phyloP scores from a whole-genome alignment of 2,888 invertebrate genomes.

The Eristalinus aeneus region DNA sequence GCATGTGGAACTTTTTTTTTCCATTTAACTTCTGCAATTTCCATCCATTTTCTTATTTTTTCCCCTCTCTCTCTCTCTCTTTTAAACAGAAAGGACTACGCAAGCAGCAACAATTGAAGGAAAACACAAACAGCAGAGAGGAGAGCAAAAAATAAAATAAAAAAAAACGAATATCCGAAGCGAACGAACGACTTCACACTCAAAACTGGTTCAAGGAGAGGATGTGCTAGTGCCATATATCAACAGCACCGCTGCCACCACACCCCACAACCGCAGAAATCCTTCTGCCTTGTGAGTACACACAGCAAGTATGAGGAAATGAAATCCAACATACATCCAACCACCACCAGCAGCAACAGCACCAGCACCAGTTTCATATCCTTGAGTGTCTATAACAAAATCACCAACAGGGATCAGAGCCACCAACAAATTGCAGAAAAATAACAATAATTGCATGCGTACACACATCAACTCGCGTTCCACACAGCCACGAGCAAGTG shows the following conservation, averaged over 20 bases:
- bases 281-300: constrained; percentile 1
- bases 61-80: constrained; percentile 15
- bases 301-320: constrained; percentile 65
- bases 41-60: constrained; percentile 28
- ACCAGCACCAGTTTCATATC: constrained; percentile 40
- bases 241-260: constrained; percentile 61
- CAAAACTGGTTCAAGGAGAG: constrained; percentile 70
- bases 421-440: constrained; percentile 60
- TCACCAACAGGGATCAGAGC: constrained; percentile 55
- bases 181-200: constrained; percentile 61
- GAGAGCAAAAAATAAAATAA: constrained; percentile 36
- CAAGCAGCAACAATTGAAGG: constrained; percentile 13
- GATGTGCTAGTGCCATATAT: constrained; percentile 70
- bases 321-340: constrained; percentile 62
- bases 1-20: constrained; percentile 36
- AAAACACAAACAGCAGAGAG: constrained; percentile 34
- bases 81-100: constrained; percentile 50
- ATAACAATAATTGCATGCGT: constrained; percentile 66
- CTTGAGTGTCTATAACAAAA: constrained; percentile 69
- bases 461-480: neutral
- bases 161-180: constrained; percentile 26
- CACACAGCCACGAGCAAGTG: neutral
- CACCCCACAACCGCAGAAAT: constrained; percentile 57
- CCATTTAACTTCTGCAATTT: constrained; percentile 73
- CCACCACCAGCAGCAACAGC: neutral